A percentile compares a stretch with the other conserved stretches of the same genome.
Conservation (phyloP, 2,113 vertebrate genomes). For the Cranoglanis bouderius region DNA sequence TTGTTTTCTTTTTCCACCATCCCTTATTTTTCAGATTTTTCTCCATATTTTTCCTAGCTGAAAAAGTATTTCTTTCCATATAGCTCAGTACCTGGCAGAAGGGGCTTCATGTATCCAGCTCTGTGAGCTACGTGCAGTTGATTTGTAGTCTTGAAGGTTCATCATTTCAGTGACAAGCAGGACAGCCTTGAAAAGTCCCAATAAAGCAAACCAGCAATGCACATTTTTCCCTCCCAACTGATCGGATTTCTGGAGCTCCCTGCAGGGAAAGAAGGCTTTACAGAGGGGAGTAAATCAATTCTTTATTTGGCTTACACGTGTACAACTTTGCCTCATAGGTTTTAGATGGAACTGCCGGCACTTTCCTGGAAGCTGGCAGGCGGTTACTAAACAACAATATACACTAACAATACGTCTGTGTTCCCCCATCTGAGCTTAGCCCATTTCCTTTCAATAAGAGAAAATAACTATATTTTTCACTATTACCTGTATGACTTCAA, state of each 20-base stretch:
- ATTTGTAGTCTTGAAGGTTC: slow-evolving; percentile 60
- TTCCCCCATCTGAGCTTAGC: slow-evolving; percentile 3
- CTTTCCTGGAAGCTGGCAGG: slow-evolving; percentile 26
- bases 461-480: neutral
- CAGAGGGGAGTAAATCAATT: slow-evolving; percentile 56
- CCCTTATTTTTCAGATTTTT: neutral
- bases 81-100: slow-evolving; percentile 13
- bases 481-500: neutral
- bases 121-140: slow-evolving; percentile 54
- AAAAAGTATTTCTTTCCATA: slow-evolving; percentile 39
- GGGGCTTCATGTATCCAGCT: neutral
- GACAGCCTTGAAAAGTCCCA: slow-evolving; percentile 46
- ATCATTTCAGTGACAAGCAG: slow-evolving; percentile 50
- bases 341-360: neutral
- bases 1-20: slow-evolving; percentile 9
- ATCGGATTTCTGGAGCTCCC: slow-evolving; percentile 34
- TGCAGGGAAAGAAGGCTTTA: slow-evolving; percentile 44
- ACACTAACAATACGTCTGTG: neutral
- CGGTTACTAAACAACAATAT: slow-evolving; percentile 14
- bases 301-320: slow-evolving; percentile 61
- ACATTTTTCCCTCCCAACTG: slow-evolving; percentile 55
- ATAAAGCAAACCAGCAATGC: slow-evolving; percentile 51
- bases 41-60: slow-evolving; percentile 37
- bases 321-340: slow-evolving; percentile 29
- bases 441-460: slow-evolving; percentile 14